Base-by-base conservation (phyloP, 2,888 invertebrate genomes). In the Automeris io region DNA sequence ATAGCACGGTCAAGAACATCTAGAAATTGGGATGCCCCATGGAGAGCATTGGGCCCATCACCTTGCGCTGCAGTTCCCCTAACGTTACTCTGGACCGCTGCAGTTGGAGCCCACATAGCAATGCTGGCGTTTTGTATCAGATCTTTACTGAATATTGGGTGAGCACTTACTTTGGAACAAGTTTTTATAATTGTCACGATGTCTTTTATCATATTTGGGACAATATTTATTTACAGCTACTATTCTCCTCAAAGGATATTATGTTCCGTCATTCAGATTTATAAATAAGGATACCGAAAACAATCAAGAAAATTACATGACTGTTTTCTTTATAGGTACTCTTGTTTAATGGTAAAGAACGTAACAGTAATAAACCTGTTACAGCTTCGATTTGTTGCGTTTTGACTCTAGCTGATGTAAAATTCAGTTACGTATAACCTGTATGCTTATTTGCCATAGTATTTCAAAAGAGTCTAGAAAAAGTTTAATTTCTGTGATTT, bases 41-140 rank as follows among this genome's bases (percentile, higher is more conserved):
- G 85, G 85, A 47, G 86, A 26, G 86, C 70, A 0, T 58, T 86
- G 1, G 86, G 85, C 0, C 86, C 86, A 1, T 82, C 86, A 1
- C 82, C 81, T 0, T 79, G 80, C 36, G 76, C 85, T 0, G 85
- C 86, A 0, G 49, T 86, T 1, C 86, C 86, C 0, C 57, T 86
- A 0, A 77, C 85, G 0, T 37, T 70, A n/a, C 58, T 86, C 9
- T 86, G 86, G 86, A 54, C 66, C 0, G 47, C 72, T 0, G 79
- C 86, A 0, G 51, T 81, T 2, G 66, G 56, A 0, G 78, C 77
- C 0, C 82, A 86, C 41, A 46, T 78, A 1, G 70, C 79, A 0
- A 85, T 86, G 85, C 53, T 83, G n/a, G 64, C 60, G 0, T 79
- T 86, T 43, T 80, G 79, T 46, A 40, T 79, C 3, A 63, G 82